Percentiles rank a stretch among this genome's conserved stretches.
Conservation (phyloP, 2,113 vertebrate genomes). For the Pelvicachromis taeniatus region DNA sequence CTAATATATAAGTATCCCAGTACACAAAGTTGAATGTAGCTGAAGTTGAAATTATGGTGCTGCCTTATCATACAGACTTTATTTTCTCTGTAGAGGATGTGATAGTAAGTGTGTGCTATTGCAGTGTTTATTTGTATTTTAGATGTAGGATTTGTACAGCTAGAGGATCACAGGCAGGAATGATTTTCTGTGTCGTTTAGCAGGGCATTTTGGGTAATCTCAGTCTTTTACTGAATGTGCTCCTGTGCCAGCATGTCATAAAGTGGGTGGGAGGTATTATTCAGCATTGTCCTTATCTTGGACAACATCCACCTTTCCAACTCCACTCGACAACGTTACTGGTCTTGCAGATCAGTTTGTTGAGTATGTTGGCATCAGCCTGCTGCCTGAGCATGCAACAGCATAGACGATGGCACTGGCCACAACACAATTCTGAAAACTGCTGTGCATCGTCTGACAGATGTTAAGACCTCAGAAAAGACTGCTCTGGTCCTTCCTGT, state of each 20-base stretch:
- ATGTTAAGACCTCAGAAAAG: background rate
- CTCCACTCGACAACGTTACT: background rate
- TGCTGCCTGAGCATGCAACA: background rate
- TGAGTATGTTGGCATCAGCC: background rate
- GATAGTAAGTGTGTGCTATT: background rate
- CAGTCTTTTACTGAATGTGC: background rate
- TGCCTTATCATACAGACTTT: background rate
- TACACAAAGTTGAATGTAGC: background rate
- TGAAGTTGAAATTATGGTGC: background rate
- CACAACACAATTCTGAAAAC: background rate
- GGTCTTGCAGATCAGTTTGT: background rate
- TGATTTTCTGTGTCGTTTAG: background rate
- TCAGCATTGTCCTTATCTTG: background rate
- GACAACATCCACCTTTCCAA: background rate
- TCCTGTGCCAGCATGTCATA: background rate
- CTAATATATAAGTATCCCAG: background rate
- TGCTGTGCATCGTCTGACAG: background rate
- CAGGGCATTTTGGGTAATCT: background rate
- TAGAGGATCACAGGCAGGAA: background rate
- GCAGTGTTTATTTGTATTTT: background rate
- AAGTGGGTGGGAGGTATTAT: background rate
- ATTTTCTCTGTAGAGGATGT: background rate
- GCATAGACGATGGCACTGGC: background rate
- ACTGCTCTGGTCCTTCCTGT: background rate
- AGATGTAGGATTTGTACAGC: background rate